Conservation (phyloP, 2,113 vertebrate genomes). For the Malurus elegans region DNA sequence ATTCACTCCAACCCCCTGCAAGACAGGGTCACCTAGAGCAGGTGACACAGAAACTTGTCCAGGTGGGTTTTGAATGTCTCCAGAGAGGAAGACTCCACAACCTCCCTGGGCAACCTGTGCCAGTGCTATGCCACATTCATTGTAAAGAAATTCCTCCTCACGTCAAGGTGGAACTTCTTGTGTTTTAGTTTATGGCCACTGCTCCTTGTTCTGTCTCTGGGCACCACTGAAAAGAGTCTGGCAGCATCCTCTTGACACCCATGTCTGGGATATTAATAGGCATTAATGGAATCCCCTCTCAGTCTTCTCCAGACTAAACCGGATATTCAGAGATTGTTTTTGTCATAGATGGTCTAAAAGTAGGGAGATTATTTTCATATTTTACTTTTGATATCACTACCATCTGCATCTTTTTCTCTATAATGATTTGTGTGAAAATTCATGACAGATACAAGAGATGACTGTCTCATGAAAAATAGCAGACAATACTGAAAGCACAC, state of each 20-base stretch:
- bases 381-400: background rate
- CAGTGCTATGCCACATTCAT: background rate
- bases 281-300: background rate
- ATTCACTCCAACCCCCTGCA: background rate
- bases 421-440: background rate
- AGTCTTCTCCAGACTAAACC: background rate
- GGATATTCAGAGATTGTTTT: background rate
- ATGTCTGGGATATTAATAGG: background rate
- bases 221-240: background rate
- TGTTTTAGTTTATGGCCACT: background rate
- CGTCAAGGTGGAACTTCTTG: fast-evolving
- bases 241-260: background rate
- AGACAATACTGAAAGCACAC: background rate
- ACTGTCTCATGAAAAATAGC: background rate
- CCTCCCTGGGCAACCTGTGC: background rate
- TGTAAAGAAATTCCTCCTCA: background rate
- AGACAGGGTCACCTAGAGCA: background rate
- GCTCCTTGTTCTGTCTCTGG: background rate
- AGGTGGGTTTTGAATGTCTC: background rate
- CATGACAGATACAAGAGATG: background rate
- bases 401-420: background rate
- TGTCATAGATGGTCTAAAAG: background rate
- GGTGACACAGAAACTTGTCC: background rate
- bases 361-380: background rate
- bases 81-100: background rate